Base-by-base conservation (phyloP, 2,113 vertebrate species). In the Polypterus senegalus region DNA sequence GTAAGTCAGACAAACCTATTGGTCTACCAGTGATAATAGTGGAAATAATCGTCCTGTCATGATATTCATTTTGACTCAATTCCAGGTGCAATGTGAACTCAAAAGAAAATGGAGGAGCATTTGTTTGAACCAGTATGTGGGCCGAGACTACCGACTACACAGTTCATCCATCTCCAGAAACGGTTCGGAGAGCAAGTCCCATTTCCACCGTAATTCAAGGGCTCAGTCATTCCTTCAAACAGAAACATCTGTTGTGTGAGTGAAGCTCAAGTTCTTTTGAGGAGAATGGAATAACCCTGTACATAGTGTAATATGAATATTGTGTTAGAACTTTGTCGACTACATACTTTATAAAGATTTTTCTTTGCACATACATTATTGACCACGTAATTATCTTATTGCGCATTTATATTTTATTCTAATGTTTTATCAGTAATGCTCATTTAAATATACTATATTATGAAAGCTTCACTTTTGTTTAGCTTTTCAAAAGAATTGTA, bases 161-260 rank as follows among this genome's bases (percentile, higher is more conserved):
- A 78, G 83, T 68, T 74, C 68, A 1, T 86, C 89, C 0, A 73
- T 85, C 47, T 90, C 86, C 59, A 76, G 73, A 4, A 90, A 88
- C 0, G 89, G 88, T n/a, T 83, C 74, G 0, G 88, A 93, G 9
- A 82, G 77, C 1, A 66, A 77, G 4, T 59, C 81, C 6, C 86
- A 80, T 6, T 74, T 78, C 6, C 83, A 79, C 65, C 73, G 84
- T 0, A 81, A 85, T 74, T 85, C 81, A 59, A 77, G 87, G 10
- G 77, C 92, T 10, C 88, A 82, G 61, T 95, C 94, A 53, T 88
- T 92, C 72, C 75, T 93, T 76, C 94, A 96, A 78, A 94, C 93
- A 0, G 94, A 97, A 78, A 92, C 89, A 71, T 84, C 85, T 0
- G 68, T 91, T 70, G 83, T 97, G 73, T 97, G 81, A 87, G 27